Evolutionary conservation across 2,888 invertebrate species (phyloP).

Genomic region (Cosmopolites sordidus): DNA sequence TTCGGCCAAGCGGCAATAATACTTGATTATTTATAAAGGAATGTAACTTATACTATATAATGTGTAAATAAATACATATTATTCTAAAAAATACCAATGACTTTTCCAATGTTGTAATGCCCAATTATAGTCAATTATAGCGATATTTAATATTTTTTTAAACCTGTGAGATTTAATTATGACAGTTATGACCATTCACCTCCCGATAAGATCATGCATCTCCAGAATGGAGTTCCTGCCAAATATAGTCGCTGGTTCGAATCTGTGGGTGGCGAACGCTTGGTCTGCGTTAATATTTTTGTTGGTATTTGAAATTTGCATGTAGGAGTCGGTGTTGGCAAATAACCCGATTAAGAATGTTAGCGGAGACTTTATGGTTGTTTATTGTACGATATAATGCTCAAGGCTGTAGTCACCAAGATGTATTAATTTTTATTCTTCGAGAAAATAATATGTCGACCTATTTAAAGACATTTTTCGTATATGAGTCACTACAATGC

Average conservation of each 20-base stretch:
- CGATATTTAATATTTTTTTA: too few relatives aligned
- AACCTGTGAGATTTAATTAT: too few relatives aligned
- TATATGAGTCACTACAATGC: too few relatives aligned
- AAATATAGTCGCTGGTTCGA: background rate
- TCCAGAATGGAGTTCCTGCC: background rate
- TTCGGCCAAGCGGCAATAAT: too few relatives aligned
- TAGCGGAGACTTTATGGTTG: slow-evolving; percentile 14
- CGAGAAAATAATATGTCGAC: background rate
- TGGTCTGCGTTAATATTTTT: slow-evolving; percentile 13
- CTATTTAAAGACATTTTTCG: background rate
- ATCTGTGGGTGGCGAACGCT: slow-evolving; percentile 14
- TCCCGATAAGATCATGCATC: too few relatives aligned
- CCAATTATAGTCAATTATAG: too few relatives aligned
- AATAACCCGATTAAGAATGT: slow-evolving; percentile 19
- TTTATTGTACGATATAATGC: slow-evolving; percentile 23
- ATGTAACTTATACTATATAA: too few relatives aligned
- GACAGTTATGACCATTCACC: too few relatives aligned
- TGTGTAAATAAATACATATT: too few relatives aligned
- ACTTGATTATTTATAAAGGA: too few relatives aligned
- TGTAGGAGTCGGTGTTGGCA: slow-evolving; percentile 24
- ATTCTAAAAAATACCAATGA: too few relatives aligned
- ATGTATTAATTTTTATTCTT: background rate
- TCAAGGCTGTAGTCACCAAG: background rate
- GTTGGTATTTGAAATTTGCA: slow-evolving; percentile 20
- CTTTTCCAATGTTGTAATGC: too few relatives aligned